phyloP scores from a whole-genome alignment of 2,113 vertebrate genomes.

The Myrmecophaga tridactyla region DNA sequence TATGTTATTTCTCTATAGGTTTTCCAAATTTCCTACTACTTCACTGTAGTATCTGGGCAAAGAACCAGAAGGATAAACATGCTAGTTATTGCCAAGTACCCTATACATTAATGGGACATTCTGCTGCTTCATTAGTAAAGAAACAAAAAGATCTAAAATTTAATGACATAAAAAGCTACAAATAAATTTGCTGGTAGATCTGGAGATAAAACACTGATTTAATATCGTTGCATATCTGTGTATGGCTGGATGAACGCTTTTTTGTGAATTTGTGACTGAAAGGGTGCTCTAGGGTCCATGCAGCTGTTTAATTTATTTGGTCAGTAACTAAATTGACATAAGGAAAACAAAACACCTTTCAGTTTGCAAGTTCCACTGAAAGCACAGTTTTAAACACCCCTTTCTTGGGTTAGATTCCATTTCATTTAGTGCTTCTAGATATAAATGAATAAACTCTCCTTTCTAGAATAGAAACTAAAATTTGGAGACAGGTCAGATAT shows the following conservation, averaged over 20 bases:
- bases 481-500: no score
- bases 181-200: not conserved
- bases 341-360: not conserved
- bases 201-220: not conserved
- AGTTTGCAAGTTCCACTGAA: not conserved
- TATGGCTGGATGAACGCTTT: no score
- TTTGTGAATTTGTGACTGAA: rapidly evolving
- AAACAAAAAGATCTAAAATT: not conserved
- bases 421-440: not conserved
- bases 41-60: not conserved
- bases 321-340: not conserved
- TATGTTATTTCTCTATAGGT: not conserved
- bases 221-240: no score
- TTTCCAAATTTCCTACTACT: not conserved
- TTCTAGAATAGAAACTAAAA: no score
- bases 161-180: not conserved
- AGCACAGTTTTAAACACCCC: not conserved
- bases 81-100: rapidly evolving
- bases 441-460: rapidly evolving
- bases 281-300: rapidly evolving
- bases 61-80: not conserved
- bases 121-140: not conserved
- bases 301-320: no score
- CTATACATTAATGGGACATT: rapidly evolving
- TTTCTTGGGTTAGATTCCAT: not conserved